A percentile compares a stretch with the other conserved stretches of the same genome.
Conservation (phyloP, 2,888 invertebrate genomes). For the Drosophila stalkeri region DNA sequence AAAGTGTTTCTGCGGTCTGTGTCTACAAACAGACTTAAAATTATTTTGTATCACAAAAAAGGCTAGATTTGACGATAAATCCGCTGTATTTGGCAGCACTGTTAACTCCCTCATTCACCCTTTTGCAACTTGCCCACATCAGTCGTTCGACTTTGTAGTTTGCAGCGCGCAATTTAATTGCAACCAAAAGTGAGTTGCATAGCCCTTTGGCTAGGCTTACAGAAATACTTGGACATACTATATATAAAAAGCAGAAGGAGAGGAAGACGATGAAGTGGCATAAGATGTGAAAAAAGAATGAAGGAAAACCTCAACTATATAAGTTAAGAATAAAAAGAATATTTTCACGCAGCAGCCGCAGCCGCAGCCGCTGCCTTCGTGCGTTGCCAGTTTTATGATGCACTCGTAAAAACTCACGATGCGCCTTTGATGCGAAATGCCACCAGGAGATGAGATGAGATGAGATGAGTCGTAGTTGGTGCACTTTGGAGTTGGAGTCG, state of each 20-base stretch:
- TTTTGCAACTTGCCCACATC: not conserved
- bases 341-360: conserved; percentile 55
- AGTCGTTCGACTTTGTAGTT: conserved; percentile 64
- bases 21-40: not conserved
- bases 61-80: conserved; percentile 1
- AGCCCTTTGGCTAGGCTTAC: conserved; percentile 56
- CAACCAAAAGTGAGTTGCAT: conserved; percentile 27
- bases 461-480: conserved; percentile 17
- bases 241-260: conserved; percentile 21
- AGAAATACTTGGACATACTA: conserved; percentile 42
- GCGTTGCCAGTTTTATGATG: conserved; percentile 70
- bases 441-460: conserved; percentile 60
- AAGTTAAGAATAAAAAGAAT: conserved; percentile 40
- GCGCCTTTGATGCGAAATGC: conserved; percentile 69
- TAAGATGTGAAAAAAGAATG: conserved; percentile 26
- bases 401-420: conserved; percentile 72
- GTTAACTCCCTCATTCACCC: not conserved
- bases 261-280: conserved; percentile 26
- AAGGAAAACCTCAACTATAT: conserved; percentile 18
- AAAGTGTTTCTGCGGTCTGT: not conserved
- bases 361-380: conserved; percentile 36
- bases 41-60: not conserved
- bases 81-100: not conserved
- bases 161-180: conserved; percentile 59
- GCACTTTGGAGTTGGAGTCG: not conserved